Evolutionary conservation across 2,888 invertebrate genomes (phyloP).

Genomic region (Pandemis corylana): DNA sequence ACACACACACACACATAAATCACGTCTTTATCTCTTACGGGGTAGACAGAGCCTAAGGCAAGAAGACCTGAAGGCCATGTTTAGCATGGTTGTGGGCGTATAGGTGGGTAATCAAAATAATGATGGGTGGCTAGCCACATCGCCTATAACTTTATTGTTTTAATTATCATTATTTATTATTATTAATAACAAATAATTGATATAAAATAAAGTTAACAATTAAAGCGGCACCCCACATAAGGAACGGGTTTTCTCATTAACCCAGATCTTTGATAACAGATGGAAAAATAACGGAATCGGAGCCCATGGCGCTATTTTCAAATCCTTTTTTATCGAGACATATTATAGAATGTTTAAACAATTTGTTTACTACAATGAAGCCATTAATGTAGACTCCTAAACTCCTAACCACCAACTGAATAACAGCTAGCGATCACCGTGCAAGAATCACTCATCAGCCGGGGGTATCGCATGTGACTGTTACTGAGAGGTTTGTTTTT

Average conservation of each 20-base stretch:
- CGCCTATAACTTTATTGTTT: no score
- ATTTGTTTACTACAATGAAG: slow-evolving; percentile 5
- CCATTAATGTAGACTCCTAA: slow-evolving; percentile 14
- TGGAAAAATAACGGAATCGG: neutral
- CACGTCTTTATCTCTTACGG: no score
- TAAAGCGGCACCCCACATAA: no score
- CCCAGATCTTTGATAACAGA: neutral
- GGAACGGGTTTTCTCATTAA: neutral
- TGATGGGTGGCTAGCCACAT: no score
- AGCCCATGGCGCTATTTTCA: neutral
- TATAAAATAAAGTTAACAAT: no score
- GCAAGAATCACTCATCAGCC: slow-evolving; percentile 61
- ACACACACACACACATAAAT: no score
- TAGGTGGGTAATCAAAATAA: no score
- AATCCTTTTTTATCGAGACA: neutral
- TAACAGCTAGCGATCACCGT: slow-evolving; percentile 40
- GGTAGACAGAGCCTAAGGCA: no score
- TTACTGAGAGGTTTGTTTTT: slow-evolving; percentile 81
- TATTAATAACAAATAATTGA: no score
- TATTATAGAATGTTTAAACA: neutral
- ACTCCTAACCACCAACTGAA: slow-evolving; percentile 23
- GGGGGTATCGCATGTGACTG: slow-evolving; percentile 54
- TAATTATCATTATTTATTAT: no score
- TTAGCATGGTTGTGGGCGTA: no score
- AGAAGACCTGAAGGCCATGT: no score